Percentiles rank a stretch among this genome's conserved stretches.
These are phyloP conservation scores for Ecliptopera silaceata DNA, from an alignment of 2,888 invertebrate genomes.

Conservation along the genomic window DNA sequence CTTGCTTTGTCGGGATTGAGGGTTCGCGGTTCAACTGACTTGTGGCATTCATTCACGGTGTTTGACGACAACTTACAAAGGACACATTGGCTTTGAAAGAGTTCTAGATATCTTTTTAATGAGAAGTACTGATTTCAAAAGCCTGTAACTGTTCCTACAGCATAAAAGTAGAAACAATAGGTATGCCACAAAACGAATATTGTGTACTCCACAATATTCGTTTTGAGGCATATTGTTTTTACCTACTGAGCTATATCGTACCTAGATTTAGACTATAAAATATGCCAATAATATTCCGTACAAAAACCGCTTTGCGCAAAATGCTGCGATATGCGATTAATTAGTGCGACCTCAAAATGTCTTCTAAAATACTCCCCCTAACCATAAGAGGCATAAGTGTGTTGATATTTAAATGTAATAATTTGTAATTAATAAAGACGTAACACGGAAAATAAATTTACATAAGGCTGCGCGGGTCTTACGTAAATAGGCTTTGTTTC, in stretches of 20 bases:
- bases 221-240: too few species aligned
- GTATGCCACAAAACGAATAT: too few species aligned
- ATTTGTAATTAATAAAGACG: slow-evolving; percentile 23
- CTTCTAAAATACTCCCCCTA: background rate
- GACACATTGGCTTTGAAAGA: too few species aligned
- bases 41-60: background rate
- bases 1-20: background rate
- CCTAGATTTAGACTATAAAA: too few species aligned
- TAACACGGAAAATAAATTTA: slow-evolving; percentile 28
- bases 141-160: too few species aligned
- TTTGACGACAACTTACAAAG: too few species aligned
- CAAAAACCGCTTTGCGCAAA: background rate
- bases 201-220: too few species aligned
- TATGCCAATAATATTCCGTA: background rate
- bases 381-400: slow-evolving; percentile 1
- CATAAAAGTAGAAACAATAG: too few species aligned
- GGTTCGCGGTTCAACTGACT: background rate
- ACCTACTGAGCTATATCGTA: too few species aligned
- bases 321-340: background rate
- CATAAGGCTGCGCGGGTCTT: slow-evolving; percentile 27
- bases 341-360: background rate
- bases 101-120: background rate
- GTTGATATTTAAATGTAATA: slow-evolving; percentile 15
- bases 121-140: too few species aligned
- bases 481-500: slow-evolving; percentile 29